phyloP scores from a whole-genome alignment of 2,797 vertebrate species.

The Bradypodion pumilum region DNA sequence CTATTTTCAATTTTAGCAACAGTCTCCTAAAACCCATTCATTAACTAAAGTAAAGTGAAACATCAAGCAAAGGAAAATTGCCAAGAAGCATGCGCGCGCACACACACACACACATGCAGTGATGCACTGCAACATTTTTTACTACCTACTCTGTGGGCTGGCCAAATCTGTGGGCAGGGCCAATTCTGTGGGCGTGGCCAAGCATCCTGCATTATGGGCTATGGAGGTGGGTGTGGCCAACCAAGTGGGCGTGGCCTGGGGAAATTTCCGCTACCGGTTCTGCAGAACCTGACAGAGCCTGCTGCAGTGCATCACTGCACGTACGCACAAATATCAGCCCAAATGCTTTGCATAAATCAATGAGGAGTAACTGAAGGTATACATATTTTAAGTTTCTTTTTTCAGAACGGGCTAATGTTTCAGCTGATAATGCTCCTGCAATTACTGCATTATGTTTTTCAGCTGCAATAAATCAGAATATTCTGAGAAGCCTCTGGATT shows the following conservation, averaged over 20 bases:
- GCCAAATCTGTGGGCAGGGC: too few relatives aligned
- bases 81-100: constrained; percentile 1
- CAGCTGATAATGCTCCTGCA: not conserved
- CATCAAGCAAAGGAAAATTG: not conserved
- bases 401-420: constrained; percentile 37
- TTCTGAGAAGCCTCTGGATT: constrained; percentile 16
- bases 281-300: too few relatives aligned
- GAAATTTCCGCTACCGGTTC: too few relatives aligned
- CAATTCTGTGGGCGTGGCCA: too few relatives aligned
- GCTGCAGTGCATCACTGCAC: too few relatives aligned
- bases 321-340: too few relatives aligned
- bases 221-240: too few relatives aligned
- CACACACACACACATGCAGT: too few relatives aligned
- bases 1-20: not conserved
- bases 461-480: constrained; percentile 31
- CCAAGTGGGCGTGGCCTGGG: too few relatives aligned
- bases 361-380: constrained; percentile 33
- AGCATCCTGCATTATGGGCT: too few relatives aligned
- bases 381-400: constrained; percentile 25
- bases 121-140: too few relatives aligned
- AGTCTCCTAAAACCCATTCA: constrained; percentile 21
- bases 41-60: constrained; percentile 45
- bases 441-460: constrained; percentile 38
- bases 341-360: constrained; percentile 40
- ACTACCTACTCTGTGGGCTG: too few relatives aligned